Evolutionary conservation across 1,140 invertebrate species (phyloP), one percentile per base, ranked within the genome.

Genomic region (Caenorhabditis tropicalis): DNA sequence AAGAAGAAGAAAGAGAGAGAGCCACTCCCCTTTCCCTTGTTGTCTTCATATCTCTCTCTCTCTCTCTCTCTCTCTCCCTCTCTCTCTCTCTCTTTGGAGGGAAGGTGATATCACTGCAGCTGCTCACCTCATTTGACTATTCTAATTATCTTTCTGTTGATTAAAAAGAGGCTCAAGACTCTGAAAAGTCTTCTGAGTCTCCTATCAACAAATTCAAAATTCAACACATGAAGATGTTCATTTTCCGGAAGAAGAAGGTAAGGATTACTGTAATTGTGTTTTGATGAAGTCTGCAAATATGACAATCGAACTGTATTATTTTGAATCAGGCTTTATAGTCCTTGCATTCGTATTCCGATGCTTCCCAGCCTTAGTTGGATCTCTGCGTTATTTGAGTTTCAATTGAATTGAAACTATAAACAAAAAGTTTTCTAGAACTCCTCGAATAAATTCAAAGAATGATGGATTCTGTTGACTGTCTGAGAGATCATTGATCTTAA

Each of bases 181-280:
- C 27, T 29, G 2, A 10, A 7, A 29, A 58, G 53, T 58, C 53
- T 58, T 58, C 21, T n/a, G 36, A 12, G n/a, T 74, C 33, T 74
- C 65, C 39, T n/a, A 27, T 33, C 36, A 27, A 74, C 29, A n/a
- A 15, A 27, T 74, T 74, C 65, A 74, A 74, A 21, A 74, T 74
- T 46, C 65, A 74, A 46, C 65, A 43, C 65, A 74, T 74, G 65
- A 74, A 74, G 65, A 74, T 74, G 65, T 74, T 74, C 65, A 74
- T 74, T 19, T 74, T 74, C 36, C 33, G 65, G n/a, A 74, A 74
- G 36, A 74, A 74, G 36, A 74, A 74, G 65, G 65, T 74, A 74
- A 43, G 65, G 21, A 51, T 15, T 58, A 58, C 53, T 4, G 21
- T 58, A 29, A 43, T 12, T 51, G 48, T 51, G 4, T 6, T 19